Evolutionary conservation across 2,888 invertebrate species (phyloP), one percentile per base, ranked within the genome.

Genomic region (Dicranocentrus wangi): DNA sequence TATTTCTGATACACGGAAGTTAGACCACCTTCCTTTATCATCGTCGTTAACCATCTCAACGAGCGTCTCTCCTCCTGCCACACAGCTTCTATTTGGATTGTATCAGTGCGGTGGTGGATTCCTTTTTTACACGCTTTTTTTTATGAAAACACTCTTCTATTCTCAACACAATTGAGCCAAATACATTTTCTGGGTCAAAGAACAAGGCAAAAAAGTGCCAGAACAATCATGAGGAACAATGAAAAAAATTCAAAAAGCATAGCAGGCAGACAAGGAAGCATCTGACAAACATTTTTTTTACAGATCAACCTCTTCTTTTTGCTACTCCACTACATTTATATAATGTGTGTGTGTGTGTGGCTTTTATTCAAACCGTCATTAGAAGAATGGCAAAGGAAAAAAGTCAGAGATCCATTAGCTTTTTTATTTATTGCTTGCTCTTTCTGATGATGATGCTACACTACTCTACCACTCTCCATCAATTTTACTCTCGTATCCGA

Each of bases 401-500:
- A 81, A 65, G 76, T 80, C 83, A 77, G 61, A 73, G 83, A 80
- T 83, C 83, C 83, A 83, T 83, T 83, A 83, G 77, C 72, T 80
- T 76, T 79, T 83, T 83, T 83, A 83, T 83, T 83, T 83, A 83
- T 83, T 83, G 77, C 83, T 72, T 51, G 13, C 39, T 73, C 60
- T 47, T 75, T 70, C 55, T 75, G n/a, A 28, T 75, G 51, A 75
- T 60, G 72, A 73, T 58, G 66, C 60, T 61, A 27, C 25, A 15
- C 19, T 66, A 2, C 21, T 43, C 42, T 23, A n/a, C 47, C 39
- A 21, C 70, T 70, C 32, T 25, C 43, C 17, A 19, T 70, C 23
- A 65, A 66, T 77, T 66, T 47, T 71, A 70, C 70, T 51, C 58
- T 39, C 69, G n/a, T 43, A 75, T 76, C 65, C 71, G 76, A 76